Evolutionary conservation across 2,888 invertebrate species (phyloP).

Genomic region (Aquatica leii): DNA sequence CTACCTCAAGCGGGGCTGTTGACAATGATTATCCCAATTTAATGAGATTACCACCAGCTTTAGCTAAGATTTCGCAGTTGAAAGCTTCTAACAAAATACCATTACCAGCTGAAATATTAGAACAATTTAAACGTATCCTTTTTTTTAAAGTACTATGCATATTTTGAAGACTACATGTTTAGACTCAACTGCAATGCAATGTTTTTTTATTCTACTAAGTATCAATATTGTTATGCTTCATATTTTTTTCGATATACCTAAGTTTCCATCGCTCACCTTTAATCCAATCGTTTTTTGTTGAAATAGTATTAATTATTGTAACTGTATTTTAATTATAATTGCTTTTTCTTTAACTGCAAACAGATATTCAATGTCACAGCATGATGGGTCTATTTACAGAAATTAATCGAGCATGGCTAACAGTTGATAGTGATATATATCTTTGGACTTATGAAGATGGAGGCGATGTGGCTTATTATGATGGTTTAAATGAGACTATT

Average conservation of each 20-base stretch:
- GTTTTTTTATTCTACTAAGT: no score
- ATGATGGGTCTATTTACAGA: slow-evolving; percentile 98
- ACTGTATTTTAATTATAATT: no score
- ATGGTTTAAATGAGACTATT: slow-evolving; percentile 94
- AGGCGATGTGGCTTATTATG: slow-evolving; percentile 95
- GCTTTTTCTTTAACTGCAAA: slow-evolving; percentile 45
- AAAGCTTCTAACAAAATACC: slow-evolving; percentile 85
- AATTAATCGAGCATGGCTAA: slow-evolving; percentile 95
- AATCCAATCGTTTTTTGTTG: no score
- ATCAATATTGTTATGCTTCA: no score
- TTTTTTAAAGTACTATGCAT: slow-evolving; percentile 39
- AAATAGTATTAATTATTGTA: no score
- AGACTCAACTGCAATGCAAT: not conserved
- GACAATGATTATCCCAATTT: slow-evolving; percentile 91
- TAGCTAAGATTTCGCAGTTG: slow-evolving; percentile 77
- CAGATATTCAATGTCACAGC: slow-evolving; percentile 95
- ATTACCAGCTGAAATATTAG: slow-evolving; percentile 91
- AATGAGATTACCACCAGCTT: slow-evolving; percentile 72
- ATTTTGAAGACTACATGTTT: slow-evolving; percentile 1
- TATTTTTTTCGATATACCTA: no score
- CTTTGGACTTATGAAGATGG: slow-evolving; percentile 98
- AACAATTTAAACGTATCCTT: slow-evolving; percentile 95
- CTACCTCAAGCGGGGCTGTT: slow-evolving; percentile 88
- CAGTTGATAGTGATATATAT: slow-evolving; percentile 97
- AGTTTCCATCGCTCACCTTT: no score